Percentiles rank a stretch among this genome's conserved stretches.
Evolutionary conservation across 2,113 vertebrate species (phyloP).

Genomic region (Meleagris gallopavo): DNA sequence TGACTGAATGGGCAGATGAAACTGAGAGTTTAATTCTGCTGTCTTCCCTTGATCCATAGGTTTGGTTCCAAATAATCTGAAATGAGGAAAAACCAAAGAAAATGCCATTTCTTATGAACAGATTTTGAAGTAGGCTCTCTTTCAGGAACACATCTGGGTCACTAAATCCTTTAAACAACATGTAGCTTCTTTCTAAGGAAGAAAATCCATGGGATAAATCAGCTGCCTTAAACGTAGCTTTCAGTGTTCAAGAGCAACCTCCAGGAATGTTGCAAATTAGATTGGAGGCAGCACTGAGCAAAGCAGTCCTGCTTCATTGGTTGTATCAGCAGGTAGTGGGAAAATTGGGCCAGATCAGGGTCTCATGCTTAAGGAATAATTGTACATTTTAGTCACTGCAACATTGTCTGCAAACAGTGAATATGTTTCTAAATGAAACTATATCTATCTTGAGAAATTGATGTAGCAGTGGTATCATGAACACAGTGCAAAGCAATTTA

Average conservation of each 20-base stretch:
- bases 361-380: not conserved
- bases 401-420: not conserved
- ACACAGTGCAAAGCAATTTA: not conserved
- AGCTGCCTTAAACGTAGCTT: not conserved
- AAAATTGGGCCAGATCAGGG: not conserved
- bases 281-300: not conserved
- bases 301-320: not conserved
- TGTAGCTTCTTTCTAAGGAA: not conserved
- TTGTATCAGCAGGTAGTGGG: not conserved
- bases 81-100: not conserved
- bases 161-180: not conserved
- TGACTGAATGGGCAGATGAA: not conserved
- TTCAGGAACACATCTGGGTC: not conserved
- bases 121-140: not conserved
- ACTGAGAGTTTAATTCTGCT: not conserved
- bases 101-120: not conserved
- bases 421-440: not conserved
- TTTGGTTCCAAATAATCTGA: not conserved
- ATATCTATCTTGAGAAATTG: not conserved
- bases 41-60: not conserved
- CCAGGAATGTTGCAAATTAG: not conserved
- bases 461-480: not conserved
- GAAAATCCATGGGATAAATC: not conserved
- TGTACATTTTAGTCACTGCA: not conserved
- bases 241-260: not conserved